Conservation (phyloP, 2,797 vertebrate genomes). For the Acipenser ruthenus region DNA sequence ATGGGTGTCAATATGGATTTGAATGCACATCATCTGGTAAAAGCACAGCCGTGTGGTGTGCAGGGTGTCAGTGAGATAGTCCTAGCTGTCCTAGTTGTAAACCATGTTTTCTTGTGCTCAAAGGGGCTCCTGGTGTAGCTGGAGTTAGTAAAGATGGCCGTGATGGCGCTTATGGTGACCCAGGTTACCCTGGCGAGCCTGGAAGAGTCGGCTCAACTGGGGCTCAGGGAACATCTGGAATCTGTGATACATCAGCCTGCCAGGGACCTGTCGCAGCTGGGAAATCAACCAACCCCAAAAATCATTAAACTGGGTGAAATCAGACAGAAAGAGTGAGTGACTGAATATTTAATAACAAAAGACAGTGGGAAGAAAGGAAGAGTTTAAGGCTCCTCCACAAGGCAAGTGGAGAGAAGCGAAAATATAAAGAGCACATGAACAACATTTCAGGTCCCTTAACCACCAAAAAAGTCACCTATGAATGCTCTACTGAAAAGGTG, state of each 20-base stretch:
- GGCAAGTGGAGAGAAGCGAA: constrained; percentile 39
- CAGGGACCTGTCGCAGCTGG: constrained; percentile 76
- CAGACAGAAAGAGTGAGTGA: constrained; percentile 33
- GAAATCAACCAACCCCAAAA: constrained; percentile 76
- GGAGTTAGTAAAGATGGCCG: constrained; percentile 83
- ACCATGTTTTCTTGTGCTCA: constrained; percentile 15
- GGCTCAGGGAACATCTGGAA: constrained; percentile 86
- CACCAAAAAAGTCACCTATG: constrained; percentile 46
- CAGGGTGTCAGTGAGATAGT: too few species aligned
- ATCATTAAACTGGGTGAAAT: constrained; percentile 50
- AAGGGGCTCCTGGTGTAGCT: constrained; percentile 77
- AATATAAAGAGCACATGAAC: constrained; percentile 45
- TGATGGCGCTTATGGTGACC: constrained; percentile 82
- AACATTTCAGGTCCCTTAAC: constrained; percentile 41
- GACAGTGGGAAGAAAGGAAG: constrained; percentile 38
- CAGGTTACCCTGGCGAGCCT: constrained; percentile 80
- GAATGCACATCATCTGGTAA: too few species aligned
- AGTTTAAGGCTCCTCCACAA: constrained; percentile 38
- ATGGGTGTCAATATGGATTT: too few species aligned
- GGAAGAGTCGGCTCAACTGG: constrained; percentile 77
- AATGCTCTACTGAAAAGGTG: constrained; percentile 48
- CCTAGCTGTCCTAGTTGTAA: too few species aligned
- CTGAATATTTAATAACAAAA: constrained; percentile 45
- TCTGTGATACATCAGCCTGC: constrained; percentile 93
- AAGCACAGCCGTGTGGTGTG: too few species aligned